phyloP scores from a whole-genome alignment of 2,888 invertebrate species.

The Hydrotaea cyrtoneurina region DNA sequence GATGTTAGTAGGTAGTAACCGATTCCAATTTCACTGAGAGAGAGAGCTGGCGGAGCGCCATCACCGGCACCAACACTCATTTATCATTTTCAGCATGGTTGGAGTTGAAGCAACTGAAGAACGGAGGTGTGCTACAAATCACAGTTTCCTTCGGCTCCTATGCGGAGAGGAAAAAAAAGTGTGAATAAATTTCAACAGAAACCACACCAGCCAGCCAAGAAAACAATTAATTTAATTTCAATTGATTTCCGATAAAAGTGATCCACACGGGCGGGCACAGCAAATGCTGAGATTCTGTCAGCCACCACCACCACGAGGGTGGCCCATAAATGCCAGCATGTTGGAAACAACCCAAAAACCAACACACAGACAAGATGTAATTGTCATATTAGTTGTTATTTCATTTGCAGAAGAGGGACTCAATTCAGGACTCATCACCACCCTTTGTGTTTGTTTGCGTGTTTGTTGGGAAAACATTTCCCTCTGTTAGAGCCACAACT shows the following conservation, averaged over 20 bases:
- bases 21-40: background rate
- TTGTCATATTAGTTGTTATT: slow-evolving; percentile 47
- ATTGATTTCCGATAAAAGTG: slow-evolving; percentile 59
- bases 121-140: slow-evolving; percentile 62
- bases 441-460: background rate
- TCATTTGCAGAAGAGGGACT: slow-evolving; percentile 11
- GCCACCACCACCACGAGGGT: slow-evolving; percentile 21
- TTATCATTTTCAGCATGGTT: slow-evolving; percentile 61
- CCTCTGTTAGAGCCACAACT: slow-evolving; percentile 43
- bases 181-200: slow-evolving; percentile 67
- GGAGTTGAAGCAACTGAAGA: slow-evolving; percentile 16
- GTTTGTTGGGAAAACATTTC: background rate
- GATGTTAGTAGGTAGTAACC: slow-evolving; percentile 19
- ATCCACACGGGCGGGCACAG: background rate
- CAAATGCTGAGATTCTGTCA: slow-evolving; percentile 6
- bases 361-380: slow-evolving; percentile 26
- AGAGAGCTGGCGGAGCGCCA: slow-evolving; percentile 48
- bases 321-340: slow-evolving; percentile 5
- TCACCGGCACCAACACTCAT: slow-evolving; percentile 56
- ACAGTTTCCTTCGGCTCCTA: slow-evolving; percentile 28
- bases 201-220: slow-evolving; percentile 31
- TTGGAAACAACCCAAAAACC: background rate
- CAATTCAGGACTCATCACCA: slow-evolving; percentile 30
- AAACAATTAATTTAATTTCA: slow-evolving; percentile 63
- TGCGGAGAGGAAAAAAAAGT: slow-evolving; percentile 53